Evolutionary conservation across 2,797 vertebrate genomes (phyloP).

Genomic region (Gymnoscopelus microlampas): DNA sequence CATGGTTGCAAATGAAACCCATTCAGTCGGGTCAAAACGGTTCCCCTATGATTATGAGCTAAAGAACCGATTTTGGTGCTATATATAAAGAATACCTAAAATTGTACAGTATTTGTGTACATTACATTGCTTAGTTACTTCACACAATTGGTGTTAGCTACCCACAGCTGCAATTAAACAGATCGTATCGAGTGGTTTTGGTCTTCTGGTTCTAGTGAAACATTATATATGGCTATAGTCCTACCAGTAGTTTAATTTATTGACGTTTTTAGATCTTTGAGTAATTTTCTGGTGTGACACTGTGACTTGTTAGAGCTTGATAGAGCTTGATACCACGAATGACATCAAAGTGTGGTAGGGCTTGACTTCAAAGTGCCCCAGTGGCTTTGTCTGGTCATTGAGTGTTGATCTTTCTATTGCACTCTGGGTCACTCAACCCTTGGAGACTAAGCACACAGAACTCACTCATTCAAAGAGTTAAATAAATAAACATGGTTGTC

Average conservation of each 20-base stretch:
- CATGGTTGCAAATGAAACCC: too few species aligned
- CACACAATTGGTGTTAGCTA: too few species aligned
- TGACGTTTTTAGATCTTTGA: neutral
- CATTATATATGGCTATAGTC: neutral
- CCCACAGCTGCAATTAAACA: too few species aligned
- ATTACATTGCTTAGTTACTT: too few species aligned
- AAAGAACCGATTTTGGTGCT: too few species aligned
- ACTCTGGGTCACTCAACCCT: constrained; percentile 56
- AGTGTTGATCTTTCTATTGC: constrained; percentile 54
- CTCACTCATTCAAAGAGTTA: constrained; percentile 19
- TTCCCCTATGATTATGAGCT: too few species aligned
- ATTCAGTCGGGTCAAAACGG: too few species aligned
- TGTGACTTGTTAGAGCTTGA: too few species aligned
- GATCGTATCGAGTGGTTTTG: too few species aligned
- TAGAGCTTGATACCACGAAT: neutral
- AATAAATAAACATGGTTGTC: constrained; percentile 39
- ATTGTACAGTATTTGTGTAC: too few species aligned
- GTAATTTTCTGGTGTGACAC: neutral
- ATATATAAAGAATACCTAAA: too few species aligned
- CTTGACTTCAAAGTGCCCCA: constrained; percentile 27
- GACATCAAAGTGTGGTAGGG: neutral
- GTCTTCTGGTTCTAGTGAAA: too few species aligned
- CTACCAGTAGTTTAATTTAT: neutral
- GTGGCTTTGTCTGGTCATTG: constrained; percentile 47
- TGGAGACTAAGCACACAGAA: neutral